A percentile compares a stretch with the other conserved stretches of the same genome.
phyloP scores from a whole-genome alignment of 2,888 invertebrate species.

The Acleris holmiana region DNA sequence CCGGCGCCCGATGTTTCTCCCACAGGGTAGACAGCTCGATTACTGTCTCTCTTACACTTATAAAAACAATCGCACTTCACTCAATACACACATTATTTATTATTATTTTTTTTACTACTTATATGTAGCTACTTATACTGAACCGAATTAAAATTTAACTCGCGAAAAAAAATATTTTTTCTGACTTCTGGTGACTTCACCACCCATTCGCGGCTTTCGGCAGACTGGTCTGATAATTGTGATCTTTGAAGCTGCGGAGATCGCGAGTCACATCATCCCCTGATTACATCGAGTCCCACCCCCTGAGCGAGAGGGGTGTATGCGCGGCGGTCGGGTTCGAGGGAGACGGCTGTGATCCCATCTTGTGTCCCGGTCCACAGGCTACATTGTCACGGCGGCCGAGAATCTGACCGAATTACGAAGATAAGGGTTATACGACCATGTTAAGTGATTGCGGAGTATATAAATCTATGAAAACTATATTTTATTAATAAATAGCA shows the following conservation, averaged over 20 bases:
- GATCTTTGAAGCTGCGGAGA: constrained; percentile 83
- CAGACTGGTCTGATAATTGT: constrained; percentile 84
- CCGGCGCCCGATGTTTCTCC: constrained; percentile 85
- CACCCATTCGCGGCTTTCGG: constrained; percentile 78
- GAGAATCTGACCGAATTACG: constrained; percentile 72
- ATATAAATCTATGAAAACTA: background rate
- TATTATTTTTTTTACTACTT: constrained; percentile 45
- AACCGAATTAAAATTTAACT: background rate
- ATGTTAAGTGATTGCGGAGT: background rate
- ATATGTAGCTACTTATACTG: constrained; percentile 6
- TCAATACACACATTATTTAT: constrained; percentile 28
- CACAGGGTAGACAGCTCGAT: constrained; percentile 84
- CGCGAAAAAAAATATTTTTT: constrained; percentile 10
- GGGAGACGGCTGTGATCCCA: constrained; percentile 81
- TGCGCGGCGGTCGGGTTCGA: constrained; percentile 48
- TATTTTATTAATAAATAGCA: no score
- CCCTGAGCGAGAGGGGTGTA: constrained; percentile 65
- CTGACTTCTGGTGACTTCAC: constrained; percentile 66
- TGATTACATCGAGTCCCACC: constrained; percentile 83
- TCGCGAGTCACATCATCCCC: constrained; percentile 85
- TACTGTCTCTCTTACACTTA: constrained; percentile 44
- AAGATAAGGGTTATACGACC: constrained; percentile 37
- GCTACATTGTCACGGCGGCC: constrained; percentile 81
- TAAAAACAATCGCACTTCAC: constrained; percentile 45
- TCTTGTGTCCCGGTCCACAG: constrained; percentile 86